phyloP scores from a whole-genome alignment of 2,888 invertebrate genomes.

The Apoda limacodes region DNA sequence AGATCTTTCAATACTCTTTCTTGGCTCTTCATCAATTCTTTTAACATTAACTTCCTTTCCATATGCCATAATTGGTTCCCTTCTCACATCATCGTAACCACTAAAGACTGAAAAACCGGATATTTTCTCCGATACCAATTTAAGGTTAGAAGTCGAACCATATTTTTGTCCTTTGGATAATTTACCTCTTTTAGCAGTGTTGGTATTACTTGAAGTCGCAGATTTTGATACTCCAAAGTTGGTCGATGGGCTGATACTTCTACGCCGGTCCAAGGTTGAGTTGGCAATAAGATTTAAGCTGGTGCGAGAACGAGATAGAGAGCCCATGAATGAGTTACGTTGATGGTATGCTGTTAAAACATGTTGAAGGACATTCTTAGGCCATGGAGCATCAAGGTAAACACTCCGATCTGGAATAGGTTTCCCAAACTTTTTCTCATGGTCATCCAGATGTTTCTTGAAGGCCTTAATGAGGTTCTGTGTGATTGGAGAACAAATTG shows the following conservation, averaged over 20 bases:
- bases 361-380: constrained; percentile 54
- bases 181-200: constrained; percentile 38
- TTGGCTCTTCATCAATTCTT: constrained; percentile 31
- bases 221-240: constrained; percentile 32
- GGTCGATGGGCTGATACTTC: constrained; percentile 40
- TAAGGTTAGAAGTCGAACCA: constrained; percentile 52
- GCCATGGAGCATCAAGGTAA: constrained; percentile 52
- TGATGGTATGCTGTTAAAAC: constrained; percentile 48
- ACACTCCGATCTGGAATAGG: constrained; percentile 39
- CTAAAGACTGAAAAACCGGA: constrained; percentile 55
- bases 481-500: too few species aligned
- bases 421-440: constrained; percentile 54
- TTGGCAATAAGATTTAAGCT: constrained; percentile 52
- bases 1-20: constrained; percentile 23
- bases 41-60: constrained; percentile 23
- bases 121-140: constrained; percentile 52
- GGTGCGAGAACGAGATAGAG: constrained; percentile 67
- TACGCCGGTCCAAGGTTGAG: constrained; percentile 36
- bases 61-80: constrained; percentile 58
- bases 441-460: constrained; percentile 53
- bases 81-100: constrained; percentile 29
- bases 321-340: constrained; percentile 60
- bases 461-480: constrained; percentile 46
- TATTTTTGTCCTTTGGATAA: constrained; percentile 39
- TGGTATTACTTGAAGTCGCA: constrained; percentile 33